phyloP scores from a whole-genome alignment of 1,140 invertebrate genomes.

The Drosophila subobscura region DNA sequence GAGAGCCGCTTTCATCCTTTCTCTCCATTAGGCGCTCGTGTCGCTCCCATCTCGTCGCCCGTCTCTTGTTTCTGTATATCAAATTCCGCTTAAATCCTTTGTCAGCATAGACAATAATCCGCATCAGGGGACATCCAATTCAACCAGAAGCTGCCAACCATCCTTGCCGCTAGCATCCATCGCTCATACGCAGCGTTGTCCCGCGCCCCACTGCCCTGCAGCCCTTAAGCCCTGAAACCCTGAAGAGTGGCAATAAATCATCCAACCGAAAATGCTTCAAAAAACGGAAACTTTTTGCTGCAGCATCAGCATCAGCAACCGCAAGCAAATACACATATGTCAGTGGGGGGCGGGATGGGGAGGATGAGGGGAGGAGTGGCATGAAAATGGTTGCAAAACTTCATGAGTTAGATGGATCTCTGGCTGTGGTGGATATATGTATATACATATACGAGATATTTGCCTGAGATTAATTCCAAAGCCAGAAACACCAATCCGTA shows the following conservation, averaged over 20 bases:
- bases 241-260: constrained; percentile 71
- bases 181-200: constrained; percentile 68
- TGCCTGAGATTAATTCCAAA: constrained; percentile 52
- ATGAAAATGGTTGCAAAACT: not conserved
- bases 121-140: not conserved
- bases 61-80: constrained; percentile 43
- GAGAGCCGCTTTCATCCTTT: too few species aligned
- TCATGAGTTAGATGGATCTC: constrained; percentile 40
- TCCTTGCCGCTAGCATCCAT: not conserved
- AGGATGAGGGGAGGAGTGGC: too few species aligned
- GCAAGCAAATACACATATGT: constrained; percentile 5
- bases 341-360: not conserved
- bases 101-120: constrained; percentile 51
- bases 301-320: constrained; percentile 16
- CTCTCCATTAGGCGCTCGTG: too few species aligned
- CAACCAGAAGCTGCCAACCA: too few species aligned
- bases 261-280: constrained; percentile 52
- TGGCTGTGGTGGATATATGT: constrained; percentile 26
- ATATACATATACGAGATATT: constrained; percentile 12
- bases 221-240: constrained; percentile 8
- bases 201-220: not conserved
- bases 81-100: constrained; percentile 72
- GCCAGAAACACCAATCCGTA: constrained; percentile 2
- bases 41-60: constrained; percentile 1
- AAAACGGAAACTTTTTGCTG: constrained; percentile 55